Evolutionary conservation across 1,140 invertebrate species (phyloP).

Genomic region (Lithobius niger): DNA sequence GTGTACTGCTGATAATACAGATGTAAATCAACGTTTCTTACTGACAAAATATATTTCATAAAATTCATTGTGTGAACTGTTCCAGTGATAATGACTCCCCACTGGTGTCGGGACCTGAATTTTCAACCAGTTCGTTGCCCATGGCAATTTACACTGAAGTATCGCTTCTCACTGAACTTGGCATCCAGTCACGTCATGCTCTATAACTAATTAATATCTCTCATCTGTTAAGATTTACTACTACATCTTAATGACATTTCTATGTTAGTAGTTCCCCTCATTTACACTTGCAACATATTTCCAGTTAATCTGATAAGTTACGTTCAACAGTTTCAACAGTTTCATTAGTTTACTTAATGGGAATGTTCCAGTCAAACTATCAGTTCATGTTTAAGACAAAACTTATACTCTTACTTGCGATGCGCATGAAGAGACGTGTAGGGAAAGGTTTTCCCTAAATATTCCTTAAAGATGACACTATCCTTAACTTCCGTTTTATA

Average conservation of each 20-base stretch:
- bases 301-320: not conserved
- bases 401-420: constrained; percentile 58
- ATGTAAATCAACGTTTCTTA: too few species aligned
- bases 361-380: not conserved
- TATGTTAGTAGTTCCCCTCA: not conserved
- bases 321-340: too few species aligned
- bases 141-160: too few species aligned
- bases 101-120: too few species aligned
- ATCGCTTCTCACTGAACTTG: too few species aligned
- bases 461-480: constrained; percentile 94
- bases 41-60: too few species aligned
- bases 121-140: too few species aligned
- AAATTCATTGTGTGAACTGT: too few species aligned
- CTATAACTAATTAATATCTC: too few species aligned
- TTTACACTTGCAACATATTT: not conserved
- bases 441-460: constrained; percentile 96
- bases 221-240: not conserved
- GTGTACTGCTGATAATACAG: too few species aligned
- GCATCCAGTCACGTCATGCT: too few species aligned
- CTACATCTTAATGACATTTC: not conserved
- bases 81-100: too few species aligned
- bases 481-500: constrained; percentile 92
- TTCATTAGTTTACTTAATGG: not conserved
- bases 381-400: not conserved
- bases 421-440: constrained; percentile 97